Base-by-base conservation (phyloP, 2,888 invertebrate genomes). In the Balanococcus diminutus region DNA sequence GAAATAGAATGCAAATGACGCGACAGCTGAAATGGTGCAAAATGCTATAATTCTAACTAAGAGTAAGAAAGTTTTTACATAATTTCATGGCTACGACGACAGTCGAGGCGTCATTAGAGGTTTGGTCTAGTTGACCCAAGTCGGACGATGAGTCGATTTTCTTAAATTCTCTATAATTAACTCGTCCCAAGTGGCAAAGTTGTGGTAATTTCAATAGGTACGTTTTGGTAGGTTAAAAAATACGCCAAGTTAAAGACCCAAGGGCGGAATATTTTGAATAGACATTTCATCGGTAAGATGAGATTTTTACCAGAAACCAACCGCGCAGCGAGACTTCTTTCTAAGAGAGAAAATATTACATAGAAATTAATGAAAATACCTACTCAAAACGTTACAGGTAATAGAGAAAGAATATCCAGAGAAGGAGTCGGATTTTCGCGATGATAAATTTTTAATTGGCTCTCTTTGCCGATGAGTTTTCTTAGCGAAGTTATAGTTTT, bases 161-260 rank as follows among this genome's bases (percentile, higher is more conserved):
- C 72, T 72, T 25, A 31, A 72, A 31, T 72, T 72, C 16, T 72
- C 72, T 31, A 56, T 31, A 72, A 72, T 72, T 19, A 72, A 72
- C 19, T 56, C 22, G 56, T 46, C 46, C 16, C 46, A 8, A 46
- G 46, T 56, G 8, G 56, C 56, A 56, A 56, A 22, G 19, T 56
- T 56, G 22, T 22, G 56, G 51, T 51, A 51, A 83, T 83, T 83
- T 83, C 61, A 36, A 32, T 32, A 61, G 83, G n/a, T 32, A 56
- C 19, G 42, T 42, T 42, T 32, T 36, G 83, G n/a, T 32, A 56
- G 4, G 42, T 42, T 42, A 42, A 42, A 42, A 42, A 42, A 42
- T 16, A 16, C 11, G 42, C 16, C 42, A 14, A 42, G 42, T 42
- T 14, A 16, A 16, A 11, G 42, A 14, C 42, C 42, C 42, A 42